These are phyloP conservation scores for Cygnus atratus DNA, from an alignment of 2,113 vertebrate species.

Conservation along the genomic window DNA sequence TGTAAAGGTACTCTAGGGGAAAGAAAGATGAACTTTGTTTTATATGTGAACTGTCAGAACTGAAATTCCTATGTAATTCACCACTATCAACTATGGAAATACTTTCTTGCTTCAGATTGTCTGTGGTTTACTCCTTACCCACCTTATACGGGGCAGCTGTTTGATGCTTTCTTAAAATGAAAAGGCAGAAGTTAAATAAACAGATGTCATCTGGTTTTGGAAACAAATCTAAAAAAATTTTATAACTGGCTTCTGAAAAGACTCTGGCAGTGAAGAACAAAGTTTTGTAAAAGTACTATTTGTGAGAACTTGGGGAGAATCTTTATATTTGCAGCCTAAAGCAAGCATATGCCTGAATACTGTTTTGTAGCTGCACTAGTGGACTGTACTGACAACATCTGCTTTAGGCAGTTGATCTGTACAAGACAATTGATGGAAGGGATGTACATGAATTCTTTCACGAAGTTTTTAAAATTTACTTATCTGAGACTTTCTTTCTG, in stretches of 20 bases:
- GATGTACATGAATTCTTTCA: background rate
- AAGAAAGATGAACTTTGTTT: background rate
- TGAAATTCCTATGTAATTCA: background rate
- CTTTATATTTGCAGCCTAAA: background rate
- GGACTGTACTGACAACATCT: background rate
- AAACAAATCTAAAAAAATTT: background rate
- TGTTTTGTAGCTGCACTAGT: background rate
- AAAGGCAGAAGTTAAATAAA: background rate
- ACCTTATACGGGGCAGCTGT: fast-evolving
- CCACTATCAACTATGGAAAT: background rate
- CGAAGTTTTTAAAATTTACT: background rate
- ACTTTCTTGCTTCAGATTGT: background rate
- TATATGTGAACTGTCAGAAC: background rate
- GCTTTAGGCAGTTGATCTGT: background rate
- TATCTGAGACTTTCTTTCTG: background rate
- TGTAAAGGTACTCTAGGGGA: background rate
- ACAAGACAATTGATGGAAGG: background rate
- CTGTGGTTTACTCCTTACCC: background rate
- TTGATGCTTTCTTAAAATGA: background rate
- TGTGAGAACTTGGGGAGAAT: background rate
- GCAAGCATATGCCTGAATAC: background rate
- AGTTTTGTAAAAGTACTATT: background rate
- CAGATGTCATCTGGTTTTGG: background rate
- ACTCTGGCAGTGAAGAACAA: background rate
- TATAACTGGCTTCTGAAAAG: background rate